Conservation (phyloP, 2,113 vertebrate genomes). For the Antennarius striatus region DNA sequence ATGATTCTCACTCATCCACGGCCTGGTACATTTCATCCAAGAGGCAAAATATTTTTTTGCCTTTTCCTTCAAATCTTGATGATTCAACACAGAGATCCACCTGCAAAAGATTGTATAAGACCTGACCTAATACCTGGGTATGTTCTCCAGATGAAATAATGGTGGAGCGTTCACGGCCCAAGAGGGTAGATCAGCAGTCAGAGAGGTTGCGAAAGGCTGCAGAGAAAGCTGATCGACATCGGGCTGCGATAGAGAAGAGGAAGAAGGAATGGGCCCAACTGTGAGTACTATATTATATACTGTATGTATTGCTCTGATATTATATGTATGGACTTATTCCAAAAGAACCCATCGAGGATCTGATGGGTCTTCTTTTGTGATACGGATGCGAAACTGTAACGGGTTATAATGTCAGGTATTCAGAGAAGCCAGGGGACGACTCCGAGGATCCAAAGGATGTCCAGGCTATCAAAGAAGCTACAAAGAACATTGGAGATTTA, state of each 20-base stretch:
- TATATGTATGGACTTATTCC: background rate
- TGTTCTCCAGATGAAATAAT: slow-evolving; percentile 46
- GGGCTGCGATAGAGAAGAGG: slow-evolving; percentile 82
- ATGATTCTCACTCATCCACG: background rate
- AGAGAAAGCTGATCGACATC: slow-evolving; percentile 84
- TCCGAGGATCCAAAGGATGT: slow-evolving; percentile 82
- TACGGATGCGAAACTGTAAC: background rate
- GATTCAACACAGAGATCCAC: too few relatives aligned
- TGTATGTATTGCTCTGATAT: too few relatives aligned
- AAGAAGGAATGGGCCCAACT: slow-evolving; percentile 88
- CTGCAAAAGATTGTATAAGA: too few relatives aligned
- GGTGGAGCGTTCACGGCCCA: slow-evolving; percentile 5
- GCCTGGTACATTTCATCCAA: too few relatives aligned
- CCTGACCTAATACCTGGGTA: background rate
- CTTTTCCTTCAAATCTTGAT: too few relatives aligned
- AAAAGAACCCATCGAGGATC: background rate
- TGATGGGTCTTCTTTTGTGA: background rate
- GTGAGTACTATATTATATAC: slow-evolving; percentile 77
- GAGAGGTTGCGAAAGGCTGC: slow-evolving; percentile 82
- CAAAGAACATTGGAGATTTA: slow-evolving; percentile 85
- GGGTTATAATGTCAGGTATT: slow-evolving; percentile 74
- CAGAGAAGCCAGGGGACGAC: slow-evolving; percentile 83
- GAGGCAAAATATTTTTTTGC: too few relatives aligned
- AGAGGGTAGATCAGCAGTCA: slow-evolving; percentile 70
- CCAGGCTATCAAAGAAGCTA: slow-evolving; percentile 82